Evolutionary conservation across 2,113 vertebrate species (phyloP), one percentile per base, ranked within the genome.

Genomic region (Nematolebias whitei): DNA sequence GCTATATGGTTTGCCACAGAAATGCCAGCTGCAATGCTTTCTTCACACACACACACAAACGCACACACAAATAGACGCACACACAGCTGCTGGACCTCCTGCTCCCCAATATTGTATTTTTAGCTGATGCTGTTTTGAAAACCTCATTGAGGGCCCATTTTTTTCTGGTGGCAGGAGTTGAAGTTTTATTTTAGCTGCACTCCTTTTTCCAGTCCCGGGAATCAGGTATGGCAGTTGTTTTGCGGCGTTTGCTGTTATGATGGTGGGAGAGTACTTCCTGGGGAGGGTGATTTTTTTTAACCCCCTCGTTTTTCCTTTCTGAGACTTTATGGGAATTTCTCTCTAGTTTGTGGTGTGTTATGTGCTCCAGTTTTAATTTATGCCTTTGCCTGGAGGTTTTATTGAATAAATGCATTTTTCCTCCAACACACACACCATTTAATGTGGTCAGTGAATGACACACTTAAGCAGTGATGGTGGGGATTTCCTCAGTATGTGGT

Each of bases 71-170:
- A n/a, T n/a, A n/a, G n/a, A n/a, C 68, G 62, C 66, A 69, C 14
- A 32, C 66, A 78, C 81, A 81, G 80, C 83, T 87, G 79, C 78
- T 76, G 78, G 75, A 79, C 77, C 75, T 81, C 78, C 76, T 80
- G 78, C 75, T 79, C 77, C 83, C 63, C 73, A 78, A 79, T 74
- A 87, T 85, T 86, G 63, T 92, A 92, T 92, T 92, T 92, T 92
- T 92, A 90, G 87, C 68, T 53, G 69, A 80, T 79, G 76, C 86
- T 87, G 80, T 89, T 92, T 89, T 89, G 55, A 88, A 90, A 92
- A 87, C 82, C 86, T 50, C 70, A 76, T 78, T 84, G 70, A 80
- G 60, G 74, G 68, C 76, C 83, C 70, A 55, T 89, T 86, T 87
- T 84, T 76, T 71, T 71, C 76, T 72, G 65, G 77, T 88, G 86